Conservation (phyloP, 2,113 vertebrate genomes). For the Coptodon bakossiorum region DNA sequence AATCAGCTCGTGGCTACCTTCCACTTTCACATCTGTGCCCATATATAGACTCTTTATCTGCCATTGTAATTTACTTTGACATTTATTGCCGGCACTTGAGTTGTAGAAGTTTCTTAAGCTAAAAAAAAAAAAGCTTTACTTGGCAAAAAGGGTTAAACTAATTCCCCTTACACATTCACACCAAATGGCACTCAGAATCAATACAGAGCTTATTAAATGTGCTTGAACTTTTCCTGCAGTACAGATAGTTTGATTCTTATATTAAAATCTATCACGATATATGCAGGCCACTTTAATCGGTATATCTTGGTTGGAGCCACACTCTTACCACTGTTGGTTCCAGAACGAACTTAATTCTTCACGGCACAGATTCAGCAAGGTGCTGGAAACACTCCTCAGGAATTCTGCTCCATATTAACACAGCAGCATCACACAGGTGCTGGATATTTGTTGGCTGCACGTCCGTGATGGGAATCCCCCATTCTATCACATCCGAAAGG, state of each 20-base stretch:
- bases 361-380: neutral
- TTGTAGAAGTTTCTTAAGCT: neutral
- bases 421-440: neutral
- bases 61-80: neutral
- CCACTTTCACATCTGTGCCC: neutral
- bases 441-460: neutral
- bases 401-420: neutral
- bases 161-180: neutral
- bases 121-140: neutral
- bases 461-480: neutral
- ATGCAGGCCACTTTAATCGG: neutral
- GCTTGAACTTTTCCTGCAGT: neutral
- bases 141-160: neutral
- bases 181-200: neutral
- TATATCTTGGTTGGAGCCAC: neutral
- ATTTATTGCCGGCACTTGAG: neutral
- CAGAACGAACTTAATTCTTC: neutral
- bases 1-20: neutral
- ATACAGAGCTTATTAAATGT: neutral
- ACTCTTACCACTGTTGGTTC: neutral
- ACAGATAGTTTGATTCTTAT: neutral
- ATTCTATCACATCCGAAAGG: neutral
- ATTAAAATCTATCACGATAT: neutral
- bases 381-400: neutral
- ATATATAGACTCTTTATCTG: neutral